Percentiles rank a stretch among this genome's conserved stretches.
phyloP scores from a whole-genome alignment of 1,140 invertebrate species.

The Centruroides sculpturatus region DNA sequence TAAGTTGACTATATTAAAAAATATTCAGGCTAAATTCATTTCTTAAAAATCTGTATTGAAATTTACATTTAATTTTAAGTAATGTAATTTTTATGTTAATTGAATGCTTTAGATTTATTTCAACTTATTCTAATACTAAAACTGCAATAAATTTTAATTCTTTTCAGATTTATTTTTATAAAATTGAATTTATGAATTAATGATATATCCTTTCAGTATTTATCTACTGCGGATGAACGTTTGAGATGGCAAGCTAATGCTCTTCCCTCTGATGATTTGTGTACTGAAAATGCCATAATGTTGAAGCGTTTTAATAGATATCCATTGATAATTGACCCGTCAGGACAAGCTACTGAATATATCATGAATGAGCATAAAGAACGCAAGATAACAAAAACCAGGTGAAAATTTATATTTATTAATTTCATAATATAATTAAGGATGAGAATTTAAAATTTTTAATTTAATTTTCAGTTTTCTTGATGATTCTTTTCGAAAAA shows the following conservation, averaged over 20 bases:
- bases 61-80: no score
- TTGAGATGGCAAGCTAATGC: slow-evolving; percentile 95
- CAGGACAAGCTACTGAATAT: slow-evolving; percentile 95
- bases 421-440: background rate
- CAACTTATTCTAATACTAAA: no score
- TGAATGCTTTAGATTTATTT: no score
- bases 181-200: background rate
- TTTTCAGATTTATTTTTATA: background rate
- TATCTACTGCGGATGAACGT: slow-evolving; percentile 97
- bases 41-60: no score
- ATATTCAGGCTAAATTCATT: no score
- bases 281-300: slow-evolving; percentile 99
- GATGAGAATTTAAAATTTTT: no score
- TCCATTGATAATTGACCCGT: slow-evolving; percentile 97
- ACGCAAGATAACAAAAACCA: slow-evolving; percentile 95
- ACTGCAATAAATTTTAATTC: no score
- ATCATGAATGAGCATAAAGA: slow-evolving; percentile 95
- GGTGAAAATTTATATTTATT: slow-evolving; percentile 19
- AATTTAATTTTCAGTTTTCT: slow-evolving; percentile 51
- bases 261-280: slow-evolving; percentile 91
- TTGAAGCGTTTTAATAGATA: slow-evolving; percentile 96
- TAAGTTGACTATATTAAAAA: background rate
- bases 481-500: slow-evolving; percentile 97
- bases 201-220: slow-evolving; percentile 41
- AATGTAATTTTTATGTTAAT: no score